Evolutionary conservation across 1,140 invertebrate species (phyloP).

Genomic region (Drosophila watanabei): DNA sequence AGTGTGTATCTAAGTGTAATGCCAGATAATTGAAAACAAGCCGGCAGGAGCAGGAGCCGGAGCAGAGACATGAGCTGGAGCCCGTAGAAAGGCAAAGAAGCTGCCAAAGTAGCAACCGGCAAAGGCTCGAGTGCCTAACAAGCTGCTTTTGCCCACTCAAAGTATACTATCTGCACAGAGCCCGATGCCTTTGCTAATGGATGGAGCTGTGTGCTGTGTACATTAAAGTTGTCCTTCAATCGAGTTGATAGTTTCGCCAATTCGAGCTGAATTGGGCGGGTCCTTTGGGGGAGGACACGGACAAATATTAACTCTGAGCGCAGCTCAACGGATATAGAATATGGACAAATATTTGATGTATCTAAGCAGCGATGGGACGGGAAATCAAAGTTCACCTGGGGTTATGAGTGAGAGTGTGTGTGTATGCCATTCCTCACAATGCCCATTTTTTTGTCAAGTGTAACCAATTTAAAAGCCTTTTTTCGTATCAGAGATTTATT

Average conservation of each 20-base stretch:
- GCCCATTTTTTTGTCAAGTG: neutral
- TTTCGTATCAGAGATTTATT: neutral
- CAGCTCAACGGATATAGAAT: slow-evolving; percentile 24
- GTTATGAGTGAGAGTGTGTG: neutral
- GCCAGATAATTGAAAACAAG: slow-evolving; percentile 72
- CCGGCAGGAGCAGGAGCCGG: neutral
- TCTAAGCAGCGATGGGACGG: slow-evolving; percentile 4
- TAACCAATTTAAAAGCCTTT: neutral
- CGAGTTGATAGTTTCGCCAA: slow-evolving; percentile 43
- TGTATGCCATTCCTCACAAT: neutral
- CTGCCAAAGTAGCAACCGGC: slow-evolving; percentile 38
- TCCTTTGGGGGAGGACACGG: slow-evolving; percentile 8
- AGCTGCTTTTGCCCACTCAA: slow-evolving; percentile 5
- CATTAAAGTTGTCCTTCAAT: slow-evolving; percentile 44
- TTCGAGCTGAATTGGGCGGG: slow-evolving; percentile 2
- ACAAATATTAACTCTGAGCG: slow-evolving; percentile 25
- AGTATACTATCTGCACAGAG: slow-evolving; percentile 9
- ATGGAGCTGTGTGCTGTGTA: slow-evolving; percentile 29
- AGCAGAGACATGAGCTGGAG: slow-evolving; percentile 1
- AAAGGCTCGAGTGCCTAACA: slow-evolving; percentile 22
- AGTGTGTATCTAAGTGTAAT: slow-evolving; percentile 52
- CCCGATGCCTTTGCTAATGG: slow-evolving; percentile 29
- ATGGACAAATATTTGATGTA: slow-evolving; percentile 43
- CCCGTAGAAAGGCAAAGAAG: slow-evolving; percentile 41
- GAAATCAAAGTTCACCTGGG: slow-evolving; percentile 14